Base-by-base conservation (phyloP, 2,888 invertebrate species). In the Macrophya annulata region DNA sequence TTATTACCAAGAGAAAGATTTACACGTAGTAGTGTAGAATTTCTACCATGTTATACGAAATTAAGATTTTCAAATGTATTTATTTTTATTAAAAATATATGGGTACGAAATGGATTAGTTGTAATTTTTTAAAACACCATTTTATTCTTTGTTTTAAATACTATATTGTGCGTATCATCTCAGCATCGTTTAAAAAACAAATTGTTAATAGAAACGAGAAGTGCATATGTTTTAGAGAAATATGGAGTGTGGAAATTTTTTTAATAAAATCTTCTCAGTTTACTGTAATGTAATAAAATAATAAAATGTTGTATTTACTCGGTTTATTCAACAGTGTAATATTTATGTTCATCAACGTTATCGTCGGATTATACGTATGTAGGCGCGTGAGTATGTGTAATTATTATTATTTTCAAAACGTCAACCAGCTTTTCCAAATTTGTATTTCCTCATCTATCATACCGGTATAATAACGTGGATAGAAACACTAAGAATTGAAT, bases 251-350 rank as follows among this genome's bases (percentile, higher is more conserved):
- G 83, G 12, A 37, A 21, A 21, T 9, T 45, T 82, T 17, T 43
- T 65, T 4, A 17, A 48, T 79, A 48, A 85, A 85, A 85, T 85
- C 77, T 79, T 65, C 43, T 48, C 77, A 77, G 85, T 65, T 59
- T 15, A 40, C 51, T 68, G 77, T 85, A 48, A 65, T 45, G 59
- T 62, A 48, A 65, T 77, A 40, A 85, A 79, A 77, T 85, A 31
- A 40, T 25, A 77, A 81, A 81, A 81, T 81, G 81, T 43, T 81
- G 17, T 86, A 89, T 71, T 82, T 89, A 45, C 86, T 90, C 62
- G 88, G 89, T 15, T 85, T 91, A 37, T 88, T 91, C 68, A 90
- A 90, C 85, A 91, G 90, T 85, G 77, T 90, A 48, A 86, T 90
- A 59, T 89, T 91, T 9, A 85, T 91, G 84, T 62, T 91, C 37